A percentile compares a stretch with the other conserved stretches of the same genome.
phyloP scores from a whole-genome alignment of 2,888 invertebrate species.

The Ormyrus pomaceus region DNA sequence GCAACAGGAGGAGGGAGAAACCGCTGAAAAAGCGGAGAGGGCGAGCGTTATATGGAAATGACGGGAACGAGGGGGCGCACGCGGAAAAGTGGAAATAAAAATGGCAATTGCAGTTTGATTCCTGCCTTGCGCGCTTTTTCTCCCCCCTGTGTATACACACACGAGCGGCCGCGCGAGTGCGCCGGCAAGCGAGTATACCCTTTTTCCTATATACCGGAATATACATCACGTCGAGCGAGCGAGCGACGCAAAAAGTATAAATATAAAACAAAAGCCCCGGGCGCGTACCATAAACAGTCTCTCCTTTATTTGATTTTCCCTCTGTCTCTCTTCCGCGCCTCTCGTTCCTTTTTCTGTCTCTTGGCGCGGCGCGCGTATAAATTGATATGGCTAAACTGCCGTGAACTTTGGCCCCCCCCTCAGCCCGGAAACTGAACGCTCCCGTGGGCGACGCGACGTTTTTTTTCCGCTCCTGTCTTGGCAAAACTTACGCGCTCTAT shows the following conservation, averaged over 20 bases:
- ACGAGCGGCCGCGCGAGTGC: conserved; percentile 28
- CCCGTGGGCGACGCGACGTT: conserved; percentile 53
- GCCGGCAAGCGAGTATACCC: conserved; percentile 45
- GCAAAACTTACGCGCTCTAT: conserved; percentile 32
- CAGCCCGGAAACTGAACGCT: conserved; percentile 49
- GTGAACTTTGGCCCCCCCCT: conserved; percentile 50
- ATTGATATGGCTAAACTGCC: conserved; percentile 65
- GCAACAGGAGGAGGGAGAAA: conserved; percentile 42
- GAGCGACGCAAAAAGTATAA: conserved; percentile 63
- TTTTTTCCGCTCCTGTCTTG: background rate
- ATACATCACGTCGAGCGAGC: conserved; percentile 65
- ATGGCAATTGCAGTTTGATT: conserved; percentile 73
- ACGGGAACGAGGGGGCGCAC: conserved; percentile 41
- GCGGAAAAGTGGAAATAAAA: conserved; percentile 67
- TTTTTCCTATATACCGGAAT: conserved; percentile 56
- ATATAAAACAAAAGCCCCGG: conserved; percentile 69
- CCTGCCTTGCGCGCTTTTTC: conserved; percentile 57
- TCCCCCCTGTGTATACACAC: conserved; percentile 37
- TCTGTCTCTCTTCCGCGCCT: conserved; percentile 51
- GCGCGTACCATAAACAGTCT: conserved; percentile 61
- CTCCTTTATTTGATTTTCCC: conserved; percentile 70
- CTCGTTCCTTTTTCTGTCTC: conserved; percentile 30
- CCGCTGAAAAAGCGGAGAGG: conserved; percentile 54
- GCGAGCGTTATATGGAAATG: conserved; percentile 52
- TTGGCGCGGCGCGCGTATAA: conserved; percentile 60